A percentile compares a stretch with the other conserved stretches of the same genome.
phyloP scores from a whole-genome alignment of 2,797 vertebrate species.

The Chloroceryle inda region DNA sequence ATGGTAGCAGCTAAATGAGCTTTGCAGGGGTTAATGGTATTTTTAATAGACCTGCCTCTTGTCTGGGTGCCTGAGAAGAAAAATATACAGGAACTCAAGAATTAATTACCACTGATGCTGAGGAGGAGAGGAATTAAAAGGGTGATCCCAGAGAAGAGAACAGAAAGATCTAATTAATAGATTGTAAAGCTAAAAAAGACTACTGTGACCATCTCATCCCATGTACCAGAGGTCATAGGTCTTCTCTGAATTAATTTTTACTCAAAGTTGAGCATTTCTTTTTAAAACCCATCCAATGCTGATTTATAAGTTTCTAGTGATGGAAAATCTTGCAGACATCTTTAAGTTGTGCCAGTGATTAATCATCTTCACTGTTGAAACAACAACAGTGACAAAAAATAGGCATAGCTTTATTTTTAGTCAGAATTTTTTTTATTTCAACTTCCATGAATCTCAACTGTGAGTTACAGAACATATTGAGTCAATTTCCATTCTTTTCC shows the following conservation, averaged over 20 bases:
- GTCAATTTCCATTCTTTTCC: slow-evolving; percentile 25
- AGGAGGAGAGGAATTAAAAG: neutral
- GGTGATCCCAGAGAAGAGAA: neutral
- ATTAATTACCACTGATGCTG: neutral
- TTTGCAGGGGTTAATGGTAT: slow-evolving; percentile 20
- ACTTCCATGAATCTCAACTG: neutral
- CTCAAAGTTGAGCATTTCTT: neutral
- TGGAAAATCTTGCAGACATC: neutral
- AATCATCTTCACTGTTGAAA: neutral
- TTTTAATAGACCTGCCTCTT: slow-evolving; percentile 46
- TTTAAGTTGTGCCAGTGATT: slow-evolving; percentile 5
- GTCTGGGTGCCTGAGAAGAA: neutral
- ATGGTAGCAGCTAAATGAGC: slow-evolving; percentile 11
- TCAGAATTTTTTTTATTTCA: slow-evolving; percentile 31
- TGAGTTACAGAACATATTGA: neutral
- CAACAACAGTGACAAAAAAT: too few relatives aligned
- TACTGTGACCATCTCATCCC: neutral
- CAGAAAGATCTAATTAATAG: slow-evolving; percentile 64
- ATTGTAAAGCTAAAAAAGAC: slow-evolving; percentile 19
- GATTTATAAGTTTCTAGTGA: neutral
- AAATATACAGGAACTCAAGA: slow-evolving; percentile 10
- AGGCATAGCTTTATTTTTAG: neutral
- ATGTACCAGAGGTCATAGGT: neutral
- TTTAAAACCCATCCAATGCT: neutral
- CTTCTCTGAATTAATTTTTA: slow-evolving; percentile 31